Percentiles rank a stretch among this genome's conserved stretches.
Evolutionary conservation across 2,797 vertebrate genomes (phyloP).

Genomic region (Echeneis naucrates): DNA sequence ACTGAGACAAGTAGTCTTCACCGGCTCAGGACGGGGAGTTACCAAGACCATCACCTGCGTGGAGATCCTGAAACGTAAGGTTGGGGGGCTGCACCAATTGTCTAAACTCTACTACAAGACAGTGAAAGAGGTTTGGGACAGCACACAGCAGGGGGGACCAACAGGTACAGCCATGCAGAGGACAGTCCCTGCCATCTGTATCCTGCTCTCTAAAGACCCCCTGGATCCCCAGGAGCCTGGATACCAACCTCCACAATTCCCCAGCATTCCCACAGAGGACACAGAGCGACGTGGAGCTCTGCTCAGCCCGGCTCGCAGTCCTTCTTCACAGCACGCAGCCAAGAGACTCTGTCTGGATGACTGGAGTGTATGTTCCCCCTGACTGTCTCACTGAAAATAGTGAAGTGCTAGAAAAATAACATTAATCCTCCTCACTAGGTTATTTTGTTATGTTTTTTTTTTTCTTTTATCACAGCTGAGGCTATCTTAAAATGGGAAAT

Average conservation of each 20-base stretch:
- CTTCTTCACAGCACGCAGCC: slow-evolving; percentile 50
- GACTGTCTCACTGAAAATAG: slow-evolving; percentile 1
- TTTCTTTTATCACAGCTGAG: too few relatives aligned
- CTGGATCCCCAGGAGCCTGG: slow-evolving; percentile 89
- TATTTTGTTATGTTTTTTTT: background rate
- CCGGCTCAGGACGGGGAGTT: slow-evolving; percentile 90
- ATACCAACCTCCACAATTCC: slow-evolving; percentile 87
- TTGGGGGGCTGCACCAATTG: slow-evolving; percentile 92
- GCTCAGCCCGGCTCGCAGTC: slow-evolving; percentile 67
- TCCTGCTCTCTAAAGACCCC: slow-evolving; percentile 93
- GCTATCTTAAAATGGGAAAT: background rate
- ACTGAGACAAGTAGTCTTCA: slow-evolving; percentile 90
- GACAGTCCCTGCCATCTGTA: slow-evolving; percentile 91
- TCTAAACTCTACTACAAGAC: slow-evolving; percentile 90
- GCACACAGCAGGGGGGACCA: slow-evolving; percentile 69
- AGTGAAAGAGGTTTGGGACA: slow-evolving; percentile 90
- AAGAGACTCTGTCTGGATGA: slow-evolving; percentile 78
- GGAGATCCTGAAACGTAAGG: slow-evolving; percentile 93
- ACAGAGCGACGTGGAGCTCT: slow-evolving; percentile 18
- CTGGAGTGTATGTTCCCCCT: slow-evolving; percentile 23
- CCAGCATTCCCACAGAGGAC: slow-evolving; percentile 35
- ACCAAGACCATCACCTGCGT: slow-evolving; percentile 96
- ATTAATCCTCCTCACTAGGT: background rate
- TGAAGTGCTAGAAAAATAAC: background rate
- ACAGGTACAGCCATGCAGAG: slow-evolving; percentile 85